phyloP scores from a whole-genome alignment of 2,113 vertebrate species.

The Orthochromis malagaraziensis region DNA sequence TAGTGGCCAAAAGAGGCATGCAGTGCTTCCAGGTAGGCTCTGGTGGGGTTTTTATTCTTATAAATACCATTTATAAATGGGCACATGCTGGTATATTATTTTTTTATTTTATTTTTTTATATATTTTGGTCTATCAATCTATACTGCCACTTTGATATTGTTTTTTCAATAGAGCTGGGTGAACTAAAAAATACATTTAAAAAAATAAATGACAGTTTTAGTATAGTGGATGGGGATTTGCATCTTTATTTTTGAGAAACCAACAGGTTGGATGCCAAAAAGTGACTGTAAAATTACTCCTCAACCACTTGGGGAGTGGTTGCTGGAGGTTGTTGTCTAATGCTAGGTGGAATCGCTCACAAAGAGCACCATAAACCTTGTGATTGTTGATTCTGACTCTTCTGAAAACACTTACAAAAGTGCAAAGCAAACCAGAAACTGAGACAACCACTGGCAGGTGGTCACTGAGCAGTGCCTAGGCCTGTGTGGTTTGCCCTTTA shows the following conservation, averaged over 20 bases:
- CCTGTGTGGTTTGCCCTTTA: neutral
- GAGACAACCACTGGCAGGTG: neutral
- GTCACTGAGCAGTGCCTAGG: neutral
- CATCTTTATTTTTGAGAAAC: neutral
- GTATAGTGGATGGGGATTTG: neutral
- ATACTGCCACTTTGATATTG: neutral
- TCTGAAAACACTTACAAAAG: neutral
- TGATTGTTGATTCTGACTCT: neutral
- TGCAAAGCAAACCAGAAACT: neutral
- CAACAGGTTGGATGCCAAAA: neutral
- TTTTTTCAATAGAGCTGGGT: neutral
- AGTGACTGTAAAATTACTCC: neutral
- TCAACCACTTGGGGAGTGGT: neutral
- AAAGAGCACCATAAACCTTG: neutral
- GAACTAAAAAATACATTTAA: fast-evolving
- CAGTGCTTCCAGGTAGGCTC: neutral
- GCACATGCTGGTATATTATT: neutral
- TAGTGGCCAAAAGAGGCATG: neutral
- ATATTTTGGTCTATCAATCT: neutral
- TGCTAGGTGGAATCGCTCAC: neutral
- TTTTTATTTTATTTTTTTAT: too few relatives aligned
- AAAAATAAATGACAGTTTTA: neutral
- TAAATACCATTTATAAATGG: neutral
- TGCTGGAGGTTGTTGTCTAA: neutral
- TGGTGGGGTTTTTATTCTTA: neutral